Evolutionary conservation across 2,797 vertebrate genomes (phyloP).

Genomic region (Glossophaga mutica): DNA sequence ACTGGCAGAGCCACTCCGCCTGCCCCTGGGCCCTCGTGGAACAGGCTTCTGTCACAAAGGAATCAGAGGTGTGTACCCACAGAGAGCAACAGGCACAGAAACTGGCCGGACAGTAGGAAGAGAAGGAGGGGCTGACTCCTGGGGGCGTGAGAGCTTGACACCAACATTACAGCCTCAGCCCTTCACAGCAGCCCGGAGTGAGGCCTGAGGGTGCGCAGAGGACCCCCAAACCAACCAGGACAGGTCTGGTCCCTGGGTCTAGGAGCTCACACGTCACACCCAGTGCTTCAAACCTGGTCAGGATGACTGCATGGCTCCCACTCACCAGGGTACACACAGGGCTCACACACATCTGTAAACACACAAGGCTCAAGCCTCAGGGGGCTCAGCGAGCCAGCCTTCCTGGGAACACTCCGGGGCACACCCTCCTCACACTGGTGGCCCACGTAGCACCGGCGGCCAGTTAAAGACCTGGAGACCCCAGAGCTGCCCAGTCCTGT

Average conservation of each 20-base stretch:
- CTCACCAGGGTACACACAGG: neutral
- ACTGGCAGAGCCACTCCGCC: neutral
- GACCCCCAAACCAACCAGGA: neutral
- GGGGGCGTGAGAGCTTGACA: neutral
- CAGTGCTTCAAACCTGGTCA: neutral
- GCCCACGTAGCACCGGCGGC: neutral
- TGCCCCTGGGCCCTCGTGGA: neutral
- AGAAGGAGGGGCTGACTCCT: neutral
- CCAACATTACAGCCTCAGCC: neutral
- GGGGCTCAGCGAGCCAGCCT: neutral
- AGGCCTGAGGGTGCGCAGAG: neutral
- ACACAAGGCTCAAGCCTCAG: rapidly evolving
- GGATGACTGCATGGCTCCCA: too few relatives aligned
- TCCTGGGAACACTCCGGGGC: neutral
- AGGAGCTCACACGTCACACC: neutral
- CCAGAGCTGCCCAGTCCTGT: neutral
- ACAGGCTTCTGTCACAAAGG: neutral
- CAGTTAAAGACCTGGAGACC: neutral
- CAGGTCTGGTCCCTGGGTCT: neutral
- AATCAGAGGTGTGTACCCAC: neutral
- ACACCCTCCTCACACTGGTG: neutral
- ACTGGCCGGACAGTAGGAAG: neutral
- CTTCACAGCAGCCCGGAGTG: neutral
- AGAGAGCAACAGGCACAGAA: neutral
- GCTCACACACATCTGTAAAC: neutral